Base-by-base conservation (phyloP, 2,797 vertebrate genomes). In the Phataginus tricuspis region DNA sequence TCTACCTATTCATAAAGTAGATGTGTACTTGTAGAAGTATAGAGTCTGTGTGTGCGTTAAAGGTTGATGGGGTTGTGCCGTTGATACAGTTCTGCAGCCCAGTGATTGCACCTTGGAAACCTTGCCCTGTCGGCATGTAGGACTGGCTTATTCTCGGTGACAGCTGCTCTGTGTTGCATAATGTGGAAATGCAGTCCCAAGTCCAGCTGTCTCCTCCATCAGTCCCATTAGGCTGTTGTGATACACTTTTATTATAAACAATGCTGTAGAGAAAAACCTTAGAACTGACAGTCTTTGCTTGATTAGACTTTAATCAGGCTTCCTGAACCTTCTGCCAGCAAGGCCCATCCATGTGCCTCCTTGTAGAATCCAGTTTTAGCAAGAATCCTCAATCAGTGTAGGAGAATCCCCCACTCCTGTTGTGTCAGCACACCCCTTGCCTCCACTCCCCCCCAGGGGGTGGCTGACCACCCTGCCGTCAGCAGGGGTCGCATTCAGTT, bases 1-100 rank as follows among this genome's bases (percentile, higher is more conserved):
- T 31, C 5, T 25, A 1, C 19, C 9, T 0, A 13, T 27, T 45
- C 1, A 0, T 31, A 27, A 29, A 37, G 45, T 1, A 39, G 7
- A n/a, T 39, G 19, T 1, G 55, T 1, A 6, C n/a, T 57, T 23
- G 4, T 39, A 1, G 8, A 42, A 25, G 21, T 6, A 10, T 0
- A 51, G 53, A 19, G 86, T 57, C 88, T 7, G 13, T 34, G 75
- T 5, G 21, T 2, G 12, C 74, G 82, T 49, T 42, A 31, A 51
- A 39, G 12, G 4, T 4, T 0, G 29, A 31, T 6, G 63, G 19
- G 23, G 31, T n/a, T 11, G 16, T 61, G 53, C 10, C 37, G 0
- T 0, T 1, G n/a, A 14, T 19, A 29, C 2, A 34, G 11, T 19
- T 18, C 78, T 71, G 66, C 25, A n/a, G 59, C 37, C 59, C 61